phyloP scores from a whole-genome alignment of 30 jellyfish, hydroid and myxozoan species.

The Sanderia malayensis region DNA sequence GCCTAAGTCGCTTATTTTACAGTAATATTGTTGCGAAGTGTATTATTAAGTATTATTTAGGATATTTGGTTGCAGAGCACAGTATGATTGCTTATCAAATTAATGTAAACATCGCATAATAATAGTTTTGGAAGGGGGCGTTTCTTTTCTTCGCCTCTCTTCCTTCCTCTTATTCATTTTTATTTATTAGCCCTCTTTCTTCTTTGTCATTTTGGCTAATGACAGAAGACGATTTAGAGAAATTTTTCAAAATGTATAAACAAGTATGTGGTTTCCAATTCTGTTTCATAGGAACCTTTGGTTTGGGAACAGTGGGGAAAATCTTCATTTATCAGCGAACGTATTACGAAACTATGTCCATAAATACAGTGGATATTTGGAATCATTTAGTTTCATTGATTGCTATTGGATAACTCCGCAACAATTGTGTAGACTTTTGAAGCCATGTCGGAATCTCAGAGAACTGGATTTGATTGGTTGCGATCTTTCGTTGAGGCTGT shows the following conservation, averaged over 20 bases:
- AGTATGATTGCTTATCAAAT: no score
- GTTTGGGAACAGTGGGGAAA: slow-evolving; percentile 54
- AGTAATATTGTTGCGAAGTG: no score
- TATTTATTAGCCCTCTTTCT: no score
- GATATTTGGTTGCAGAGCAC: no score
- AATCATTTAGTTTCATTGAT: slow-evolving; percentile 49
- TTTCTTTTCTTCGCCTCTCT: no score
- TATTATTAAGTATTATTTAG: no score
- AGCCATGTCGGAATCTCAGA: slow-evolving; percentile 57
- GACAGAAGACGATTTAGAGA: no score
- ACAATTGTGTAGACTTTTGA: slow-evolving; percentile 41
- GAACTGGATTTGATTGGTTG: slow-evolving; percentile 80
- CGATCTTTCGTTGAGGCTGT: slow-evolving; percentile 32
- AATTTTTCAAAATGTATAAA: not conserved
- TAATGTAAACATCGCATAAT: no score
- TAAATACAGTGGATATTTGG: slow-evolving; percentile 37
- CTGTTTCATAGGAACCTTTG: slow-evolving; percentile 7
- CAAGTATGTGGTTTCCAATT: no score
- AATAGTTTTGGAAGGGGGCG: no score
- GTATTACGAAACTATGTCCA: slow-evolving; percentile 32
- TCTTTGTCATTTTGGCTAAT: no score
- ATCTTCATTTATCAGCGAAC: slow-evolving; percentile 56
- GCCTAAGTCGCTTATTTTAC: not conserved
- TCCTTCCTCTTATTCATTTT: no score
- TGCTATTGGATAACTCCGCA: slow-evolving; percentile 89